phyloP scores from a whole-genome alignment of 2,888 invertebrate species.

The Antheraea assamensis region DNA sequence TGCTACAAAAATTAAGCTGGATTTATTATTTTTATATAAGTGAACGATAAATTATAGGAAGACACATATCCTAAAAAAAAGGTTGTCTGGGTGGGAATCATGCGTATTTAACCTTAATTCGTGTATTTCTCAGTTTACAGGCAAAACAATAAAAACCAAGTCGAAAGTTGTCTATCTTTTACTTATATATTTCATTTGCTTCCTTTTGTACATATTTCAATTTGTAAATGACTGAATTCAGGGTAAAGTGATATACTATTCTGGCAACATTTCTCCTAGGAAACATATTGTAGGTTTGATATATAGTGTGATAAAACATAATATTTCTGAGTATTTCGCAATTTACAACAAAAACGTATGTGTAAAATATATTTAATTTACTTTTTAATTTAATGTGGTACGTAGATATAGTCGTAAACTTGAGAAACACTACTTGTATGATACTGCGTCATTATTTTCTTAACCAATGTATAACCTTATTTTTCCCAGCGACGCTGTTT shows the following conservation, averaged over 20 bases:
- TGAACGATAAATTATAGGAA: no score
- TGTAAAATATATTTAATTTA: background rate
- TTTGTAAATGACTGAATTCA: no score
- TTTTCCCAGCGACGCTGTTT: background rate
- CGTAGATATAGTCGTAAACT: background rate
- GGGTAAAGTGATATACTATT: background rate
- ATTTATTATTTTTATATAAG: no score
- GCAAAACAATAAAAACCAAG: no score
- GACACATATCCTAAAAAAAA: no score
- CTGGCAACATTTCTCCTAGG: background rate
- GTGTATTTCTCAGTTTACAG: no score
- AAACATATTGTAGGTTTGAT: background rate
- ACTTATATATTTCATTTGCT: no score
- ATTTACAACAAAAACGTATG: background rate
- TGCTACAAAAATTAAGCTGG: no score
- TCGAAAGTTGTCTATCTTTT: no score
- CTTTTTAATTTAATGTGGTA: background rate
- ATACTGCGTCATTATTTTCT: background rate
- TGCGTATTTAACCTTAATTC: no score
- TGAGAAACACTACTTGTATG: background rate
- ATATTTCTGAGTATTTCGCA: background rate
- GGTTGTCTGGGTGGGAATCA: no score
- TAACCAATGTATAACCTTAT: background rate
- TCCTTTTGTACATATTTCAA: no score
- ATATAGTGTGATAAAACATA: background rate